Conservation (phyloP, 2,888 invertebrate genomes). For the Lithosia quadra region DNA sequence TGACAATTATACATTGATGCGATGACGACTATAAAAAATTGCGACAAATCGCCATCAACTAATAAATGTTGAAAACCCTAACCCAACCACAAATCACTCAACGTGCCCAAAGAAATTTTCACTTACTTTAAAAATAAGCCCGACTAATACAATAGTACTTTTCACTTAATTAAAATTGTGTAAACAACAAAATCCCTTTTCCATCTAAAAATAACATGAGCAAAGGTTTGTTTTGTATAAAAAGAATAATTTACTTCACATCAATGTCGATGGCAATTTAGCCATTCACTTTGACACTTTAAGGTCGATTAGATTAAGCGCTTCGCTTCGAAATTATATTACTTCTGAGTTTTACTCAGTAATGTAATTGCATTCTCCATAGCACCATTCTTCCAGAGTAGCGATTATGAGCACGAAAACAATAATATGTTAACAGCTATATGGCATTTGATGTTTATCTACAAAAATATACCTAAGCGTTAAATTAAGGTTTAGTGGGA, state of each 20-base stretch:
- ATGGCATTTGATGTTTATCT: too few relatives aligned
- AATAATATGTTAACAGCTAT: not conserved
- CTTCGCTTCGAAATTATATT: not conserved
- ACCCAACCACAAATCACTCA: too few relatives aligned
- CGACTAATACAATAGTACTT: not conserved
- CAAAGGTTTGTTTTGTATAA: not conserved
- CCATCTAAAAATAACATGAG: not conserved
- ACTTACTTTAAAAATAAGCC: not conserved
- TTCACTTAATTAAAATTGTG: not conserved
- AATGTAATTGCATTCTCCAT: not conserved
- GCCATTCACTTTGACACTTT: not conserved
- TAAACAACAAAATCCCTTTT: not conserved
- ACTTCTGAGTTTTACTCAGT: not conserved
- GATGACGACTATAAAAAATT: too few relatives aligned
- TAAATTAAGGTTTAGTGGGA: too few relatives aligned
- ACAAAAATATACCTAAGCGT: too few relatives aligned
- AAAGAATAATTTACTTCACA: not conserved
- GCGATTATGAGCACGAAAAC: conserved; percentile 2
- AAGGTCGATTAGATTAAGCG: not conserved
- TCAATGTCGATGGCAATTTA: not conserved
- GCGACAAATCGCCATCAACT: too few relatives aligned
- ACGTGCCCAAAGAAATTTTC: too few relatives aligned
- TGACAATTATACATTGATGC: too few relatives aligned
- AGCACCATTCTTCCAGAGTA: not conserved
- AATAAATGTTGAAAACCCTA: too few relatives aligned